A percentile compares a stretch with the other conserved stretches of the same genome.
Conservation (phyloP, 2,888 invertebrate species). For the Synergus laeviventris region DNA sequence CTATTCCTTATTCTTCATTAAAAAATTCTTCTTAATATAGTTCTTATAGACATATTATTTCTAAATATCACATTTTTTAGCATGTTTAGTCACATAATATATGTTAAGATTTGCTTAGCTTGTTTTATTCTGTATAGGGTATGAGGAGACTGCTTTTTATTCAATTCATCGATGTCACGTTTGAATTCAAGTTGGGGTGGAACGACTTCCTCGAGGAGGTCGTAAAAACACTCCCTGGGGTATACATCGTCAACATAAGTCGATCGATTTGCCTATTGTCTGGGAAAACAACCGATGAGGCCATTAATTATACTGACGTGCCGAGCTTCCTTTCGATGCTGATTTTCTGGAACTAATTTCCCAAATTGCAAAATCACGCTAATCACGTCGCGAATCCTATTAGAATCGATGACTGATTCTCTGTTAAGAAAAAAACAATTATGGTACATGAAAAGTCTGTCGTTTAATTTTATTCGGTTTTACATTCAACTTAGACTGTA, state of each 20-base stretch:
- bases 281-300: slow-evolving; percentile 44
- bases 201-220: slow-evolving; percentile 37
- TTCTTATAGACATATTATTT: neutral
- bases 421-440: neutral
- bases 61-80: neutral
- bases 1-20: neutral
- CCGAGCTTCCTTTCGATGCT: slow-evolving; percentile 44
- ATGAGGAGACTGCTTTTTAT: neutral
- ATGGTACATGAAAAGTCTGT: neutral
- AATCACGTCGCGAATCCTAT: slow-evolving; percentile 42
- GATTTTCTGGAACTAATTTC: slow-evolving; percentile 56
- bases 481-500: neutral
- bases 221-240: slow-evolving; percentile 41
- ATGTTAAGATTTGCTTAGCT: neutral
- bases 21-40: neutral
- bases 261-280: slow-evolving; percentile 47
- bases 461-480: neutral
- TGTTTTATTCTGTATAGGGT: neutral
- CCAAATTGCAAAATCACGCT: slow-evolving; percentile 58
- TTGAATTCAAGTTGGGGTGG: slow-evolving; percentile 16
- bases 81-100: neutral
- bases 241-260: slow-evolving; percentile 40
- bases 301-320: slow-evolving; percentile 47
- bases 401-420: slow-evolving; percentile 3
- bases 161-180: slow-evolving; percentile 3